Evolutionary conservation across 2,888 invertebrate species (phyloP).

Genomic region (Serrognathus titanus): DNA sequence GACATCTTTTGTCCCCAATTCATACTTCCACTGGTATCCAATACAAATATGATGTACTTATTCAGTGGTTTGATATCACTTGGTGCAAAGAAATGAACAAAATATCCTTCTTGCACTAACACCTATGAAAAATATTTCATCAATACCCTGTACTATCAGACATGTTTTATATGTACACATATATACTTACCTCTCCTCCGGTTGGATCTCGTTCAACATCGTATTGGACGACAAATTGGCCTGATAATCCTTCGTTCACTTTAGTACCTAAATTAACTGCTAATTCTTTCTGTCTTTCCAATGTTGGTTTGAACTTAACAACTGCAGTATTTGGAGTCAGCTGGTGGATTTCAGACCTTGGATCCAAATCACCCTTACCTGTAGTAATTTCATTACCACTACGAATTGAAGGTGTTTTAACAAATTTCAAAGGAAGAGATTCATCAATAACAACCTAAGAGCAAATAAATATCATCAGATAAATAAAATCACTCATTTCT

Average conservation of each 20-base stretch:
- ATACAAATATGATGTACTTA: constrained; percentile 70
- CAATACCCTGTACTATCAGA: not conserved
- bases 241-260: constrained; percentile 53
- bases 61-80: constrained; percentile 55
- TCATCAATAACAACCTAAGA: constrained; percentile 47
- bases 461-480: no score
- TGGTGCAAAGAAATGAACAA: constrained; percentile 74
- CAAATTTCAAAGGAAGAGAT: constrained; percentile 56
- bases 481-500: no score
- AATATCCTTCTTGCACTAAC: constrained; percentile 66
- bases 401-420: constrained; percentile 62
- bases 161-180: no score
- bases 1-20: constrained; percentile 58
- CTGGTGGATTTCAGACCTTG: constrained; percentile 35
- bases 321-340: constrained; percentile 33
- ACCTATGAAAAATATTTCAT: constrained; percentile 42
- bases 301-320: constrained; percentile 58
- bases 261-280: constrained; percentile 44
- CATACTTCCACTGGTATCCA: constrained; percentile 77
- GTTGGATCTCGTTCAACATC: constrained; percentile 60
- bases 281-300: constrained; percentile 56
- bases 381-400: constrained; percentile 62
- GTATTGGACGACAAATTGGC: constrained; percentile 67
- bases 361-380: constrained; percentile 49
- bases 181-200: constrained; percentile 56